A percentile compares a stretch with the other conserved stretches of the same genome.
These are phyloP conservation scores for Eutrigla gurnardus DNA, from an alignment of 2,797 vertebrate genomes.

Conservation along the genomic window DNA sequence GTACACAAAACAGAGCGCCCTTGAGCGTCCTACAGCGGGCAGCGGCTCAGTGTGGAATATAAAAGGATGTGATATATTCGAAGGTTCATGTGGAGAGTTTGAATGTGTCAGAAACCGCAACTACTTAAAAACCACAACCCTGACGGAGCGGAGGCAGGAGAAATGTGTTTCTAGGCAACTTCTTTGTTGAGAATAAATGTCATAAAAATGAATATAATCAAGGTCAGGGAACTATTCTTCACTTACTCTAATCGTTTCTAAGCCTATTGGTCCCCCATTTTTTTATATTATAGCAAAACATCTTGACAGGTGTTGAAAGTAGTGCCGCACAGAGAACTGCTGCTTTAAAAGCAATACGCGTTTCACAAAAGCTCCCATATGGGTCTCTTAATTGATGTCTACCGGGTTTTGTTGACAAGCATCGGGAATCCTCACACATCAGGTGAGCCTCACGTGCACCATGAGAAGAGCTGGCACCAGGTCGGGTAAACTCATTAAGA, in stretches of 20 bases:
- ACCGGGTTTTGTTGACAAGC: slow-evolving; percentile 26
- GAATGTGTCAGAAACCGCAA: slow-evolving; percentile 31
- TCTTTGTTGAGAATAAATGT: slow-evolving; percentile 48
- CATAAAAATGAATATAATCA: slow-evolving; percentile 45
- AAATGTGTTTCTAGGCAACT: slow-evolving; percentile 46
- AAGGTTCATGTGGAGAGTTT: slow-evolving; percentile 40
- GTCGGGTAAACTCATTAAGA: slow-evolving; percentile 64
- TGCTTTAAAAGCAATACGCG: background rate
- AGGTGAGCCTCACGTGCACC: slow-evolving; percentile 56
- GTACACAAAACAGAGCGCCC: slow-evolving; percentile 13
- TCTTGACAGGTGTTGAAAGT: background rate
- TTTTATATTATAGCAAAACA: slow-evolving; percentile 21
- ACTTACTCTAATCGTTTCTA: slow-evolving; percentile 25
- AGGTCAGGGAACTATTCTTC: slow-evolving; percentile 37
- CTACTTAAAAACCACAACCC: slow-evolving; percentile 28
- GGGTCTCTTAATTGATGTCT: background rate
- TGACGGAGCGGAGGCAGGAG: slow-evolving; percentile 34
- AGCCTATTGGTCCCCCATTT: background rate
- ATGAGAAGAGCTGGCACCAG: slow-evolving; percentile 31
- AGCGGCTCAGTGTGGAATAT: slow-evolving; percentile 37
- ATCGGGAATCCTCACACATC: slow-evolving; percentile 40
- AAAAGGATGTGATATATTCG: slow-evolving; percentile 45
- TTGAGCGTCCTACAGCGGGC: slow-evolving; percentile 36
- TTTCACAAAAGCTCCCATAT: background rate
- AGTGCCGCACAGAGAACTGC: background rate